These are phyloP conservation scores for Ceratitis capitata DNA, from an alignment of 1,140 invertebrate species.

Conservation along the genomic window DNA sequence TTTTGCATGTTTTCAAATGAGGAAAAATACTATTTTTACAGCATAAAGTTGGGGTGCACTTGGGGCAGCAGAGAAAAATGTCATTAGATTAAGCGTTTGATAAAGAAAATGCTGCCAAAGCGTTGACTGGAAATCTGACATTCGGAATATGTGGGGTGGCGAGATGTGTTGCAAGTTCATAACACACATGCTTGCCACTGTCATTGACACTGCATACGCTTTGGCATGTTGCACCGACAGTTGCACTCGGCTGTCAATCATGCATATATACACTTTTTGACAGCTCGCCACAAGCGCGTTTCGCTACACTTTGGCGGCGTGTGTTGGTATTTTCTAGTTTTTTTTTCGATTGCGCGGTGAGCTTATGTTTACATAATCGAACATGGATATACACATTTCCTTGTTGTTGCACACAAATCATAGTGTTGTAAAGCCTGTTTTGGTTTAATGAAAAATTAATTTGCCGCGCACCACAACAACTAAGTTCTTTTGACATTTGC, in stretches of 20 bases:
- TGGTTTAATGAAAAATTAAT: conserved; percentile 31
- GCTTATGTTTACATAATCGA: conserved; percentile 11
- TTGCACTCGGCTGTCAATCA: conserved; percentile 36
- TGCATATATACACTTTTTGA: neutral
- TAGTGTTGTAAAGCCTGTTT: neutral
- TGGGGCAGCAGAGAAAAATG: neutral
- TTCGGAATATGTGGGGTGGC: neutral
- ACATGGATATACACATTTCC: conserved; percentile 19
- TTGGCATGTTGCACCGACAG: neutral
- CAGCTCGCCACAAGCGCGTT: neutral
- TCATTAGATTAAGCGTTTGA: conserved; percentile 19
- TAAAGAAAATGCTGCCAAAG: neutral
- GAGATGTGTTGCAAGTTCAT: conserved; percentile 1
- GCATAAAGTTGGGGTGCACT: neutral
- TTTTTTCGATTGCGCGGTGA: neutral
- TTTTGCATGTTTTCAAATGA: neutral
- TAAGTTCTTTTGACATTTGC: conserved; percentile 7
- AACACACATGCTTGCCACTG: conserved; percentile 6
- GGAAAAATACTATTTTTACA: neutral
- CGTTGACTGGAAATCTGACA: no score
- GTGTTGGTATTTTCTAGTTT: neutral
- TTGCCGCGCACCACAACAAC: neutral
- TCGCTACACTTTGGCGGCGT: neutral
- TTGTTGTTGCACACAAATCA: conserved; percentile 9
- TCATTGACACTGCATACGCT: neutral